These are phyloP conservation scores for Bellardia pandia DNA, from an alignment of 2,888 invertebrate genomes.

Conservation along the genomic window DNA sequence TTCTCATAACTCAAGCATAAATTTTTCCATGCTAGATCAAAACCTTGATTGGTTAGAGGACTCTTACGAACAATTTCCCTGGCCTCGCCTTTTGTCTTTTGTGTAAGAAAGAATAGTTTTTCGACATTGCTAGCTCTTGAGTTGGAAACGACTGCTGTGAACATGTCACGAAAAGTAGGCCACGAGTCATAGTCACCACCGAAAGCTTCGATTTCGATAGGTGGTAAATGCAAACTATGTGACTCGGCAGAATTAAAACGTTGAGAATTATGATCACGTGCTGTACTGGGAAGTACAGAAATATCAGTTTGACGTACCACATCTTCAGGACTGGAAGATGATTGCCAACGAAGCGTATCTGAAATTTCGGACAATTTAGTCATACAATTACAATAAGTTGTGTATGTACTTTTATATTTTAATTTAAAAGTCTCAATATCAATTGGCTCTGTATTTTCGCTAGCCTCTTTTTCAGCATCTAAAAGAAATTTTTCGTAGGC, in stretches of 20 bases:
- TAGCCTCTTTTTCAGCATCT: not conserved
- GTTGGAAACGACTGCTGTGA: not conserved
- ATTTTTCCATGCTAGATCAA: conserved; percentile 2
- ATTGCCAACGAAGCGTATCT: not conserved
- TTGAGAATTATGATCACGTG: not conserved
- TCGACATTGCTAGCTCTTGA: too few species aligned
- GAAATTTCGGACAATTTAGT: not conserved
- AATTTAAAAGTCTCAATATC: not conserved
- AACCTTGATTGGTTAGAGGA: conserved; percentile 11
- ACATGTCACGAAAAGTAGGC: not conserved
- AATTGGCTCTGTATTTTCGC: not conserved
- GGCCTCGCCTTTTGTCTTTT: not conserved
- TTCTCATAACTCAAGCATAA: not conserved
- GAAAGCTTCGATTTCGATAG: not conserved
- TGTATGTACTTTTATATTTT: too few species aligned
- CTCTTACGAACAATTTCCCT: not conserved
- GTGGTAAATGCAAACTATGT: not conserved
- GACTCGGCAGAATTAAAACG: not conserved
- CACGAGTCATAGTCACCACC: not conserved
- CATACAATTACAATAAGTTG: not conserved
- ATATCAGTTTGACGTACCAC: not conserved
- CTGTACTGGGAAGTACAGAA: not conserved
- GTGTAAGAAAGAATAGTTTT: not conserved
- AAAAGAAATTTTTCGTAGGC: not conserved
- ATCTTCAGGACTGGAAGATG: not conserved